Base-by-base conservation (phyloP, 2,797 vertebrate species). In the Lacerta bilineata region DNA sequence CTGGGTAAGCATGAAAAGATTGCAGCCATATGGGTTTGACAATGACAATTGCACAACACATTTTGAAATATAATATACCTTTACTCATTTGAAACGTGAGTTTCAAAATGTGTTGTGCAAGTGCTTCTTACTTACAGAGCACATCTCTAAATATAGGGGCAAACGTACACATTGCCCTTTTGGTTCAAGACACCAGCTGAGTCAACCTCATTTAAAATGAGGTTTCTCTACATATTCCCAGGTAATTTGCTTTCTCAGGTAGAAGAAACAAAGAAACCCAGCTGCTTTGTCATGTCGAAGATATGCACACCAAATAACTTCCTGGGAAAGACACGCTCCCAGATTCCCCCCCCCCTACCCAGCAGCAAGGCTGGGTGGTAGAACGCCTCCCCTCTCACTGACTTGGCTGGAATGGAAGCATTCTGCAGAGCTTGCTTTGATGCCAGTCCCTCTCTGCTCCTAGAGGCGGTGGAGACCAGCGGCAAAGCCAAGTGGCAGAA, bases 311-410 rank as follows among this genome's bases (percentile, higher is more conserved):
- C 2, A 72, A 2, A 46, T 84, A 10, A 46, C 87, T 84, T 83
- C 83, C n/a, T 68, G 86, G n/a, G 71, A 91, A 86, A 77, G 64
- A 74, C 61, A 85, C 78, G 89, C 15, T n/a, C 72, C 78, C 85
- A 89, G 50, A 18, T 1, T 76, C 15, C 29, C 61, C 13, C 50
- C 50, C 50, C 50, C 50, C 50, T 50, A 50, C 50, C 50, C 50
- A 50, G 50, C 50, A 50, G 46, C 50, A 50, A 50, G 13, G 50
- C 50, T 50, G 50, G 50, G 3, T 13, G 50, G 50, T 50, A 50
- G 50, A 50, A 50, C 50, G 3, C 50, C 50, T 50, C 50, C 50
- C 50, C 50, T 50, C 50, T 50, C 50, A 50, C 50, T 0, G 11
- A 50, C 11, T 50, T 11, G 3, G 50, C 50, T 50, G 50, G 50